Evolutionary conservation across 1,140 invertebrate species (phyloP).

Genomic region (Pararge aegeria): DNA sequence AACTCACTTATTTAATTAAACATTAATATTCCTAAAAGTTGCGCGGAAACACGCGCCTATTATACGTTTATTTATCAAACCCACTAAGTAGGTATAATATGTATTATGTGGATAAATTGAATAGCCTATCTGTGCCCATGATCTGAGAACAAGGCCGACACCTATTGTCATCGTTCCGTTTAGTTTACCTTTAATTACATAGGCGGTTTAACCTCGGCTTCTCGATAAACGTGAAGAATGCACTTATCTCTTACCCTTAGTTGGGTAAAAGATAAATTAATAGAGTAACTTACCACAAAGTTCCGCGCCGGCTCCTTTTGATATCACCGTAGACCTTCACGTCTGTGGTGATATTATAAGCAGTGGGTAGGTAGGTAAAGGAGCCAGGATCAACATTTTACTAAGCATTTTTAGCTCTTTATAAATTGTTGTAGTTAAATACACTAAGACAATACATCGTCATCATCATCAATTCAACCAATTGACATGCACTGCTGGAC

Average conservation of each 20-base stretch:
- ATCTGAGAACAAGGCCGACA: constrained; percentile 51
- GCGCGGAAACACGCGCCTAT: constrained; percentile 17
- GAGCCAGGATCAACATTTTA: too few relatives aligned
- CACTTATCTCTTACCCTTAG: constrained; percentile 50
- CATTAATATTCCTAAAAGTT: constrained; percentile 19
- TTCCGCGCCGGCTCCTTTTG: not conserved
- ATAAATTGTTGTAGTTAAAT: too few relatives aligned
- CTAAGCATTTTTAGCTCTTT: too few relatives aligned
- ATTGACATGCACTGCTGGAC: too few relatives aligned
- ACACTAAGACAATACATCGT: too few relatives aligned
- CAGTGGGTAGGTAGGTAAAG: not conserved
- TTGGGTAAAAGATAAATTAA: constrained; percentile 62
- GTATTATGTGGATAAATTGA: constrained; percentile 31
- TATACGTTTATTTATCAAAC: constrained; percentile 22
- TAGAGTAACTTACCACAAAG: constrained; percentile 37
- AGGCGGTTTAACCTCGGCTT: constrained; percentile 43
- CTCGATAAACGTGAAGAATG: constrained; percentile 55
- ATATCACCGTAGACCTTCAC: not conserved
- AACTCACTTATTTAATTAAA: constrained; percentile 25
- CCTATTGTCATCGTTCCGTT: constrained; percentile 60
- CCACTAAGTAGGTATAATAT: constrained; percentile 17
- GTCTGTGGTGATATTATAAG: too few relatives aligned
- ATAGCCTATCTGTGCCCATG: constrained; percentile 35
- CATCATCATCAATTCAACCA: too few relatives aligned
- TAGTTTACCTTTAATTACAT: constrained; percentile 56